Conservation (phyloP, 1,140 invertebrate genomes). For the Bombus terrestris region DNA sequence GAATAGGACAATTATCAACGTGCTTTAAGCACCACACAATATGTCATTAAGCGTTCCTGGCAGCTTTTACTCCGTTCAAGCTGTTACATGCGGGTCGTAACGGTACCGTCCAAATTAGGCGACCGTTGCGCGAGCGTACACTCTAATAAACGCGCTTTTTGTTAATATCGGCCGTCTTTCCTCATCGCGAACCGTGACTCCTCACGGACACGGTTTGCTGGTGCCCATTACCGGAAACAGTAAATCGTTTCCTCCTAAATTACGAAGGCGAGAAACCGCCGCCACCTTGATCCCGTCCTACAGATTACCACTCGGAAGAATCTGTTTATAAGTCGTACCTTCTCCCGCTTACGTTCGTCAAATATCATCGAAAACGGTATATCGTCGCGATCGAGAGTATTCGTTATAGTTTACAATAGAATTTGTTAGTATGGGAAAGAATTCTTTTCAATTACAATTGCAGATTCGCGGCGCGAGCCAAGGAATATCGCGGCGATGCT, state of each 20-base stretch:
- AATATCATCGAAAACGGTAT: constrained; percentile 22
- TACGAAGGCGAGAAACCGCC: constrained; percentile 64
- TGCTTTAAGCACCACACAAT: constrained; percentile 1
- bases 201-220: constrained; percentile 59
- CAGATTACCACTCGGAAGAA: constrained; percentile 43
- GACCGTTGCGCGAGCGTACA: constrained; percentile 12
- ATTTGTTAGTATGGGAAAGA: neutral
- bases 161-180: constrained; percentile 37
- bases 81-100: constrained; percentile 33
- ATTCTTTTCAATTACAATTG: constrained; percentile 22
- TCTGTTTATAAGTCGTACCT: constrained; percentile 37
- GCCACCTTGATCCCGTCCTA: constrained; percentile 26
- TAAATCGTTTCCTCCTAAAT: constrained; percentile 74
- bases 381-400: no score
- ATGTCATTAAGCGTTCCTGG: neutral
- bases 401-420: no score
- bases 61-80: constrained; percentile 3
- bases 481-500: neutral
- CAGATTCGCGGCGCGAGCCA: constrained; percentile 3
- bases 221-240: constrained; percentile 66
- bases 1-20: neutral
- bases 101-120: constrained; percentile 56
- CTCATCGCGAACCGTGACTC: constrained; percentile 23
- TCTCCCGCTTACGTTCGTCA: neutral
- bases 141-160: constrained; percentile 52